Evolutionary conservation across 2,888 invertebrate genomes (phyloP).

Genomic region (Microctonus aethiopoides): DNA sequence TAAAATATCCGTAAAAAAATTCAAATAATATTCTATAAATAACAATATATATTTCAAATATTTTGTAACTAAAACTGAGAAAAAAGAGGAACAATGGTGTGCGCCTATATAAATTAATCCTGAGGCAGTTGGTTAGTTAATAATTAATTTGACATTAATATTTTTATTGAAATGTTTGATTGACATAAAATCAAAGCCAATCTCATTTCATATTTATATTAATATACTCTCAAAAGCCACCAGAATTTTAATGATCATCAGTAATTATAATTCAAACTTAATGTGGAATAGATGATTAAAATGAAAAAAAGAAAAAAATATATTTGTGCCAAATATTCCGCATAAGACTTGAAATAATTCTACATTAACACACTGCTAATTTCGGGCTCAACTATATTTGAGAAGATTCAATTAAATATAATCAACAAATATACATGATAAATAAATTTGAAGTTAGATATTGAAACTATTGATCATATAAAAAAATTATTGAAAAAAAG

Average conservation of each 20-base stretch:
- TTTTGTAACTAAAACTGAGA: background rate
- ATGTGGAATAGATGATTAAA: slow-evolving; percentile 23
- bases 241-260: background rate
- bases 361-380: background rate
- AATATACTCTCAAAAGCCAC: background rate
- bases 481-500: too few species aligned
- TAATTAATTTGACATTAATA: background rate
- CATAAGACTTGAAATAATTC: background rate
- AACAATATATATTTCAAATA: background rate
- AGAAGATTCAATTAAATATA: background rate
- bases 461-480: slow-evolving; percentile 9
- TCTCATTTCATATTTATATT: background rate
- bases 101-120: background rate
- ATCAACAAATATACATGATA: too few species aligned
- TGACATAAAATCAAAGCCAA: background rate
- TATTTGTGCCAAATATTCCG: slow-evolving; percentile 22
- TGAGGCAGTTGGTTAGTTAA: background rate
- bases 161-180: background rate
- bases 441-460: too few species aligned
- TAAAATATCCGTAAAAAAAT: slow-evolving; percentile 9
- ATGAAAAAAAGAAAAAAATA: background rate
- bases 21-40: background rate
- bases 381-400: background rate
- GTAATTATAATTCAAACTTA: background rate
- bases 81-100: background rate